Evolutionary conservation across 1,140 invertebrate species (phyloP).

Genomic region (Oryctes rhinoceros): DNA sequence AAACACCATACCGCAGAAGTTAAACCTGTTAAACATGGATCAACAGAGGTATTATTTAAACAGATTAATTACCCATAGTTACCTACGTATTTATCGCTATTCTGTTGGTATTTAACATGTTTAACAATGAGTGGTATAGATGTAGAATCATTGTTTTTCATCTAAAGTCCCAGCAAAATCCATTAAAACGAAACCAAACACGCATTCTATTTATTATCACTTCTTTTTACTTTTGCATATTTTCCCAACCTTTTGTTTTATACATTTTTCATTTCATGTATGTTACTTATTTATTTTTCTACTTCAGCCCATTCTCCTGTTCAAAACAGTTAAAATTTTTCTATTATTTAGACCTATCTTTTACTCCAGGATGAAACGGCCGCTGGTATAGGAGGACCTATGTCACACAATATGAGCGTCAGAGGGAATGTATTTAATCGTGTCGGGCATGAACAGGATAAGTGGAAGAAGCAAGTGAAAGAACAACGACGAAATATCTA

Average conservation of each 20-base stretch:
- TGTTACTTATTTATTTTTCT: slow-evolving; percentile 16
- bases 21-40: slow-evolving; percentile 32
- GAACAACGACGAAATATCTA: slow-evolving; percentile 98
- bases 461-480: slow-evolving; percentile 96
- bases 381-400: slow-evolving; percentile 63
- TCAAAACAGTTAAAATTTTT: slow-evolving; percentile 24
- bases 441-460: slow-evolving; percentile 95
- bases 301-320: not conserved
- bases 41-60: slow-evolving; percentile 29
- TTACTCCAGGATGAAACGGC: slow-evolving; percentile 70
- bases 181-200: not conserved
- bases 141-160: not conserved
- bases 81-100: not conserved
- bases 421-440: slow-evolving; percentile 90
- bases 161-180: not conserved
- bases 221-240: not conserved
- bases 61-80: not conserved
- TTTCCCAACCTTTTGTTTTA: not conserved
- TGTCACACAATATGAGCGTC: slow-evolving; percentile 76
- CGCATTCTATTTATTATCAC: slow-evolving; percentile 4
- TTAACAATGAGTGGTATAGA: slow-evolving; percentile 21
- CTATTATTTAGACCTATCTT: slow-evolving; percentile 38
- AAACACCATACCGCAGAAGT: slow-evolving; percentile 21
- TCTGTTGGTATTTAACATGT: slow-evolving; percentile 26
- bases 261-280: not conserved